phyloP scores from a whole-genome alignment of 2,113 vertebrate species.

The Barbus barbus region DNA sequence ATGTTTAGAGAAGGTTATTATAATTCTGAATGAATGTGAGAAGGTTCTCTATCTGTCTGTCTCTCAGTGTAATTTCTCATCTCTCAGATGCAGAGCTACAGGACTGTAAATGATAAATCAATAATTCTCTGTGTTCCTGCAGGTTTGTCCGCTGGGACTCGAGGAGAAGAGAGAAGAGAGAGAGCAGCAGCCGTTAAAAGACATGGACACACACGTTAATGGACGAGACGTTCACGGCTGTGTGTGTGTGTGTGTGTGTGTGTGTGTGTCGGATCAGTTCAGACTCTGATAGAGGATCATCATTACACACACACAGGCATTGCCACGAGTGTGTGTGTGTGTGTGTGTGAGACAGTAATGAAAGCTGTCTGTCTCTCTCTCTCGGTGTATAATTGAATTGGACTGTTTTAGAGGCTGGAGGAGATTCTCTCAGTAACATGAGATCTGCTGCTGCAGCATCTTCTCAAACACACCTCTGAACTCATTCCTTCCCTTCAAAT shows the following conservation, averaged over 20 bases:
- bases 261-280: background rate
- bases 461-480: background rate
- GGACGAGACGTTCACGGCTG: constrained; percentile 51
- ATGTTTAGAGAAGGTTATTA: background rate
- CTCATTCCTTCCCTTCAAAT: background rate
- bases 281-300: constrained; percentile 12
- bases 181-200: constrained; percentile 53
- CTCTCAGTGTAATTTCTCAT: background rate
- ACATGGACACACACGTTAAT: constrained; percentile 76
- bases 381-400: constrained; percentile 40
- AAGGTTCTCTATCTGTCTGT: background rate
- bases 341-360: constrained; percentile 22
- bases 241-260: constrained; percentile 33
- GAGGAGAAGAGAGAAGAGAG: constrained; percentile 33
- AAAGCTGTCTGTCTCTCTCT: constrained; percentile 39
- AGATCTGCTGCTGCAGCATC: background rate
- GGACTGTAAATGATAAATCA: constrained; percentile 62
- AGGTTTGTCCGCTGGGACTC: constrained; percentile 59
- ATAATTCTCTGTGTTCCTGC: constrained; percentile 55
- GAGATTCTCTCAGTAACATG: constrained; percentile 19
- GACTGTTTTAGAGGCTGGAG: constrained; percentile 37
- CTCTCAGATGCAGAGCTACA: constrained; percentile 26
- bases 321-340: constrained; percentile 1
- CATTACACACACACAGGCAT: background rate
- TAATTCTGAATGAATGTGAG: too few species aligned